These are phyloP conservation scores for Noturus placidus DNA, from an alignment of 2,113 vertebrate genomes.

Conservation along the genomic window DNA sequence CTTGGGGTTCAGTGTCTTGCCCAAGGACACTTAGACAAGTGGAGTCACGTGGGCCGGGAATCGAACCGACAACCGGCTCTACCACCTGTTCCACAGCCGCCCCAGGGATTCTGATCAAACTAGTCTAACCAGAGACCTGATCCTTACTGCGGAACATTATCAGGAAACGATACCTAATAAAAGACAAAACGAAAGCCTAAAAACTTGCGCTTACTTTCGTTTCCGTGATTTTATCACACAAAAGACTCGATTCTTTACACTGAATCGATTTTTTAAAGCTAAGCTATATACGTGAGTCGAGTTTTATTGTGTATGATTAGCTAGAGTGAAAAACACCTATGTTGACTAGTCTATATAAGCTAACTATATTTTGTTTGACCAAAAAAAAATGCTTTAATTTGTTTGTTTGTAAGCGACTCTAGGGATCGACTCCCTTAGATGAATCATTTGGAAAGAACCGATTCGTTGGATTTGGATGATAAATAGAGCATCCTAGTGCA, in stretches of 20 bases:
- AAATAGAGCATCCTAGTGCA: not conserved
- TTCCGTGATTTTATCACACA: not conserved
- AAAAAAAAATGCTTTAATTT: not conserved
- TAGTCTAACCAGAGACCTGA: not conserved
- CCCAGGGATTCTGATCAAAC: too few species aligned
- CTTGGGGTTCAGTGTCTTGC: too few species aligned
- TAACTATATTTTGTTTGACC: not conserved
- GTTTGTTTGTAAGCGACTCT: not conserved
- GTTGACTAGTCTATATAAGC: not conserved
- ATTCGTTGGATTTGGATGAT: not conserved
- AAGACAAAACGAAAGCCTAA: not conserved
- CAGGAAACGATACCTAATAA: conserved; percentile 17
- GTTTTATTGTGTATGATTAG: not conserved
- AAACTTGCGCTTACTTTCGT: not conserved
- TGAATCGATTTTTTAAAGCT: not conserved
- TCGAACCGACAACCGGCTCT: too few species aligned
- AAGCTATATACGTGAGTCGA: not conserved
- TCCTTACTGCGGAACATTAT: not conserved
- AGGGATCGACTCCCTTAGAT: not conserved
- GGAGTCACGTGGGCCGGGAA: too few species aligned
- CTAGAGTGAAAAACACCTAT: not conserved
- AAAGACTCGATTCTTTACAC: not conserved
- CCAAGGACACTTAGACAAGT: too few species aligned
- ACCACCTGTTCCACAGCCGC: too few species aligned
- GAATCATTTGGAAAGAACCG: not conserved